phyloP scores from a whole-genome alignment of 2,113 vertebrate genomes.

The Petromus typicus region DNA sequence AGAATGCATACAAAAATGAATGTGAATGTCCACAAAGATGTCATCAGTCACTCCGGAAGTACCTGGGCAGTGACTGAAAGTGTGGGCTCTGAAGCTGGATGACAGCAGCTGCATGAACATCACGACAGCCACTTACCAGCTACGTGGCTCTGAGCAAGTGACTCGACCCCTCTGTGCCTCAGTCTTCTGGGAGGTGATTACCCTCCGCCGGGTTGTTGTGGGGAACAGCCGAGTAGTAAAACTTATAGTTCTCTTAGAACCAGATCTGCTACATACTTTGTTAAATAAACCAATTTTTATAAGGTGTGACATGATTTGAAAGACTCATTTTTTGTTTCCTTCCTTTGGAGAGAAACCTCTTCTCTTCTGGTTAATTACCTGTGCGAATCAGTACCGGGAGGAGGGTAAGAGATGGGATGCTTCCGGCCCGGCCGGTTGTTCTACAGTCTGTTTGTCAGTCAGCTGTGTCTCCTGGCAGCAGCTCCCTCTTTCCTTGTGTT shows the following conservation, averaged over 20 bases:
- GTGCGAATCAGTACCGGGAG: not conserved
- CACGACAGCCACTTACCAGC: not conserved
- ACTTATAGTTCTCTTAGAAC: not conserved
- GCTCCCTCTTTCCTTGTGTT: not conserved
- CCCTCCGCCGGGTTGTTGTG: not conserved
- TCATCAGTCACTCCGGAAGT: not conserved
- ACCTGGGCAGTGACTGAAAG: not conserved
- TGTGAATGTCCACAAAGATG: not conserved
- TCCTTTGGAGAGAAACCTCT: not conserved
- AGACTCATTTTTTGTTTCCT: conserved; percentile 15
- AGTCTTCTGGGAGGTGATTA: not conserved
- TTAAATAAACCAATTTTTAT: not conserved
- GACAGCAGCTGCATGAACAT: not conserved
- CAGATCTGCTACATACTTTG: not conserved
- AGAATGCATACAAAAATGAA: not conserved
- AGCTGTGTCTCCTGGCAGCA: not conserved
- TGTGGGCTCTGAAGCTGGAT: not conserved
- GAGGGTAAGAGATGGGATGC: not conserved
- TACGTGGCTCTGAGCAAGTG: not conserved
- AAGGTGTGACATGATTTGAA: not conserved
- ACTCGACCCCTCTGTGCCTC: not conserved
- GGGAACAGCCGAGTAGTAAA: not conserved
- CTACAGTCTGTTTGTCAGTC: not conserved
- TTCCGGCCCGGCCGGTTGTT: accelerated
- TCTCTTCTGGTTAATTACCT: not conserved